Percentiles rank a stretch among this genome's conserved stretches.
phyloP scores from a whole-genome alignment of 2,797 vertebrate species.

The Eptatretus atami region DNA sequence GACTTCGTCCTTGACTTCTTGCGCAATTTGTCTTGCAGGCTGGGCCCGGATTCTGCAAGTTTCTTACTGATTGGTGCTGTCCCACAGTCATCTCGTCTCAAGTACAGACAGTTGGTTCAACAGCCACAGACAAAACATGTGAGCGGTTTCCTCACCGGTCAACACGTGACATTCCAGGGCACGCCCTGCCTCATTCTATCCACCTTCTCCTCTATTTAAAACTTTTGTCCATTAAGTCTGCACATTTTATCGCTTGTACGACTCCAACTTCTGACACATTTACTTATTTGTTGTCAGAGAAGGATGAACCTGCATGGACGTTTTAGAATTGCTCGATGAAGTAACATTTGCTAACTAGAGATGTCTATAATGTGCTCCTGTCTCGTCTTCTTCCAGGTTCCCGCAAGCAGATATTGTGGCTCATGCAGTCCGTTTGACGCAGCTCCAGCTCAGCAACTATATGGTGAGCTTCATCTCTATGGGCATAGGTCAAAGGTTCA shows the following conservation, averaged over 20 bases:
- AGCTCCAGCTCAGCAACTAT: slow-evolving; percentile 71
- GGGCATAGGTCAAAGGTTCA: no score
- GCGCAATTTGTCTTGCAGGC: slow-evolving; percentile 22
- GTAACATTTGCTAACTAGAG: no score
- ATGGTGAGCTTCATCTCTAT: slow-evolving; percentile 32
- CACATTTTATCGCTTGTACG: no score
- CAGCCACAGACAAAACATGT: slow-evolving; percentile 94
- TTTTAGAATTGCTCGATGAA: no score
- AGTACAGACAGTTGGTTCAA: slow-evolving; percentile 92
- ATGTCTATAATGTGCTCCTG: neutral
- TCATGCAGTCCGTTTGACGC: slow-evolving; percentile 96
- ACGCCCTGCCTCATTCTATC: no score
- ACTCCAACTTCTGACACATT: no score
- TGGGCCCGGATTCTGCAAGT: slow-evolving; percentile 12
- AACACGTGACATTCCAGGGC: slow-evolving; percentile 9
- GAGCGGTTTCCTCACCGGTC: slow-evolving; percentile 89
- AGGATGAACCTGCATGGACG: no score
- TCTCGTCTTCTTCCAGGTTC: slow-evolving; percentile 26
- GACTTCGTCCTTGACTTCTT: slow-evolving; percentile 2
- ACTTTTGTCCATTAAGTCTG: no score
- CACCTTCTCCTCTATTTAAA: no score
- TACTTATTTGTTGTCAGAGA: no score
- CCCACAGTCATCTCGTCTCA: slow-evolving; percentile 65
- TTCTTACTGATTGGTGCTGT: slow-evolving; percentile 50
- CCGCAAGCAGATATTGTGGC: slow-evolving; percentile 75